A percentile compares a stretch with the other conserved stretches of the same genome.
phyloP scores from a whole-genome alignment of 2,113 vertebrate species.

The Catharus minimus region DNA sequence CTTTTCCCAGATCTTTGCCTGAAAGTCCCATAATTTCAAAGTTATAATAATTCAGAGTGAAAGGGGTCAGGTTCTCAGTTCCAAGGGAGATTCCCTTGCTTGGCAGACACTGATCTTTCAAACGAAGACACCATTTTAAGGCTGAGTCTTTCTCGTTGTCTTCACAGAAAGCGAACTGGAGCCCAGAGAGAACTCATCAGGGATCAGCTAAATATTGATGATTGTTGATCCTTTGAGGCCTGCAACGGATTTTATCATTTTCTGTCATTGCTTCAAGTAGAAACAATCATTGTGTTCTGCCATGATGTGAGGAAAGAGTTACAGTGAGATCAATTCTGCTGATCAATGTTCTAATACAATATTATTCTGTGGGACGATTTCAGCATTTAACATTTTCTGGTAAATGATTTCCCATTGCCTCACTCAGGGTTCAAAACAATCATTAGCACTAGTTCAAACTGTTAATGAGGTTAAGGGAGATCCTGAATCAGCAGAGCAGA shows the following conservation, averaged over 20 bases:
- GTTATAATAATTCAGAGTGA: not conserved
- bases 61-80: not conserved
- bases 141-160: not conserved
- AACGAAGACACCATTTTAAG: not conserved
- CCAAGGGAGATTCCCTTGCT: not conserved
- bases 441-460: conserved; percentile 47
- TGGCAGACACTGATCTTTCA: not conserved
- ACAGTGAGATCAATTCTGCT: conserved; percentile 19
- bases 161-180: not conserved
- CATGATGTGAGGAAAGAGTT: not conserved
- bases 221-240: conserved; percentile 7
- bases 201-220: not conserved
- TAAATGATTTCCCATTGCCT: conserved; percentile 48
- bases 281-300: not conserved
- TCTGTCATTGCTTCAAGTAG: not conserved
- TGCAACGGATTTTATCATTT: not conserved
- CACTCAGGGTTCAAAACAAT: conserved; percentile 42
- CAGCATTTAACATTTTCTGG: conserved; percentile 17
- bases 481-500: conserved; percentile 74
- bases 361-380: conserved; percentile 31
- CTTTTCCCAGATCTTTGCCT: no score
- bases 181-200: not conserved
- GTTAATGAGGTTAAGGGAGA: conserved; percentile 67
- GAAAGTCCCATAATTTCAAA: not conserved
- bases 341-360: conserved; percentile 22